Conservation (phyloP, 2,797 vertebrate species). For the Crenuchus spilurus region DNA sequence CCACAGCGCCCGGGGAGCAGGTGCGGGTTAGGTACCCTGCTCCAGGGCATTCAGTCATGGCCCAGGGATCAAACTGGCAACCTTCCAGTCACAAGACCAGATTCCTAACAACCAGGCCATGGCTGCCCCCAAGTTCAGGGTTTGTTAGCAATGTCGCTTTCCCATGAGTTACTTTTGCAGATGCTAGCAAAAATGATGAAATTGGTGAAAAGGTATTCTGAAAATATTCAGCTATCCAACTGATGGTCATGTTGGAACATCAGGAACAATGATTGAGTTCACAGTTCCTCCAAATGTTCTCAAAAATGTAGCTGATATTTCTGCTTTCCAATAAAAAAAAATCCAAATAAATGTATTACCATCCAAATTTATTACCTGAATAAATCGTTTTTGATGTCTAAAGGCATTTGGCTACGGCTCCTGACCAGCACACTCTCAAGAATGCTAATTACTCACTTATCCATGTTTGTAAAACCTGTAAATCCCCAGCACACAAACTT, state of each 20-base stretch:
- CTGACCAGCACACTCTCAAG: constrained; percentile 53
- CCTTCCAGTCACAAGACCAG: too few species aligned
- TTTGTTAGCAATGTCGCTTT: too few species aligned
- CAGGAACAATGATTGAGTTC: not conserved
- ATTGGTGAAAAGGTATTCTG: too few species aligned
- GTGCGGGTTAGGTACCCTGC: too few species aligned
- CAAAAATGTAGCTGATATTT: too few species aligned
- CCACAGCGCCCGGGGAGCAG: too few species aligned
- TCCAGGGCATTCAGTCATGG: too few species aligned
- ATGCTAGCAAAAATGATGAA: not conserved
- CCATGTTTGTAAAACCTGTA: constrained; percentile 64
- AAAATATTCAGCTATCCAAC: too few species aligned
- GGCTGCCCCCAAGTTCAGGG: too few species aligned
- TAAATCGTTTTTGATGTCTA: not conserved
- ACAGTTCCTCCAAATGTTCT: not conserved
- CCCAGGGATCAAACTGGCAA: too few species aligned
- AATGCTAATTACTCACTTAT: constrained; percentile 58
- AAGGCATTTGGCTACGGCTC: constrained; percentile 28
- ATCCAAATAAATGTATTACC: not conserved
- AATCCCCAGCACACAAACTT: constrained; percentile 39
- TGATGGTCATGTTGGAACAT: too few species aligned
- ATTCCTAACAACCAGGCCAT: too few species aligned
- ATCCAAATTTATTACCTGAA: not conserved
- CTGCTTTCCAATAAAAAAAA: not conserved
- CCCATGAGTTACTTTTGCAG: not conserved